Conservation (phyloP, 2,888 invertebrate species). For the Noctua janthe region DNA sequence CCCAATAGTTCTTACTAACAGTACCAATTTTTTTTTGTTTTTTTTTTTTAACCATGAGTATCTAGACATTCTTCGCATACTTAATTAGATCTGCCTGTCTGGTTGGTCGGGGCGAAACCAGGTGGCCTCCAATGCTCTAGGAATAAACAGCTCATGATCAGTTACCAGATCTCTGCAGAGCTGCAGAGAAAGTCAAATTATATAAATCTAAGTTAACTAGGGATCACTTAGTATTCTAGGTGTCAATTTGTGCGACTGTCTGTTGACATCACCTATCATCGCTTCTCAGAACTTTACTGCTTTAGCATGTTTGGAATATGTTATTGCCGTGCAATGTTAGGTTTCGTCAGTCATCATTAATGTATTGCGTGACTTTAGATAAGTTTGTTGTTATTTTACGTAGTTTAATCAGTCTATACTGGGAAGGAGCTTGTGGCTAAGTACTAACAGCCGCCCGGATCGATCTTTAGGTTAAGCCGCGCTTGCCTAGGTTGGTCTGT, state of each 20-base stretch:
- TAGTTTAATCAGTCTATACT: background rate
- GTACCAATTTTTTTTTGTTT: too few species aligned
- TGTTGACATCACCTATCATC: constrained; percentile 56
- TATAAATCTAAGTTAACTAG: constrained; percentile 21
- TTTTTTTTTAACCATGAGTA: background rate
- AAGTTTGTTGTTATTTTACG: background rate
- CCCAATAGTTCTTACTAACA: background rate
- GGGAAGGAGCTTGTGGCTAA: too few species aligned
- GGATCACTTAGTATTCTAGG: constrained; percentile 54
- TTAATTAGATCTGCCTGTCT: background rate
- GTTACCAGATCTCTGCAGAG: background rate
- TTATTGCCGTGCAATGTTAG: constrained; percentile 23
- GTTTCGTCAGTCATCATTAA: constrained; percentile 25
- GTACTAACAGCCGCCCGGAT: too few species aligned
- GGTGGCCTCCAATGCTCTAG: background rate
- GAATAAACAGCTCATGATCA: background rate
- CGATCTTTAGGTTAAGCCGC: too few species aligned
- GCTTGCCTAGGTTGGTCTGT: too few species aligned
- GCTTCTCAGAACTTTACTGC: constrained; percentile 51
- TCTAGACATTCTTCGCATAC: background rate
- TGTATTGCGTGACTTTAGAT: background rate
- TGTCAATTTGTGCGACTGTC: constrained; percentile 15
- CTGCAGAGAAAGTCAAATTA: constrained; percentile 34
- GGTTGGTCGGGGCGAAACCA: background rate
- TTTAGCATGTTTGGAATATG: constrained; percentile 51